Evolutionary conservation across 2,797 vertebrate species (phyloP).

Genomic region (Oceanodroma leucorhoa): DNA sequence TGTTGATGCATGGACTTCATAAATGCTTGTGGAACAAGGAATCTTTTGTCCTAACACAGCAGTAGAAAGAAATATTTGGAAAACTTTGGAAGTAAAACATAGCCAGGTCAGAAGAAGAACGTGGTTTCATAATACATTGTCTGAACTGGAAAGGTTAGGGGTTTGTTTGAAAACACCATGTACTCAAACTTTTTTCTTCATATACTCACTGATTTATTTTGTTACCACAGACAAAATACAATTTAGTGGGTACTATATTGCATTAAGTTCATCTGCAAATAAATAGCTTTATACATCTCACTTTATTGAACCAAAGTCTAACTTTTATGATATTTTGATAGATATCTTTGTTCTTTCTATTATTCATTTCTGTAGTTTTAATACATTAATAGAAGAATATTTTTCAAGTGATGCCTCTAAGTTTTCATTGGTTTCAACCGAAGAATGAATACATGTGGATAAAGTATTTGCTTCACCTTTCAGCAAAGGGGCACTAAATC

Average conservation of each 20-base stretch:
- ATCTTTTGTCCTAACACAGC: neutral
- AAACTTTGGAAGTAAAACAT: neutral
- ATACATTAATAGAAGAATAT: neutral
- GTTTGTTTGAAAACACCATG: neutral
- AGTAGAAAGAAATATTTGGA: neutral
- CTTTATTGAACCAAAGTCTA: neutral
- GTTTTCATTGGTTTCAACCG: neutral
- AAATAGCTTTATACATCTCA: neutral
- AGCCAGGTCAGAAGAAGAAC: neutral
- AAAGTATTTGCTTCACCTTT: neutral
- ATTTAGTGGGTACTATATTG: neutral
- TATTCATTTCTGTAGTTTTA: neutral
- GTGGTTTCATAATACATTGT: neutral
- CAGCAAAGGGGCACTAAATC: neutral
- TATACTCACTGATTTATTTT: neutral
- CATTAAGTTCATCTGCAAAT: neutral
- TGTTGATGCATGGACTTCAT: neutral
- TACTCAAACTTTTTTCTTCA: neutral
- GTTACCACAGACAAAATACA: neutral
- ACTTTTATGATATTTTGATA: neutral
- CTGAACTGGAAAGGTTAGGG: neutral
- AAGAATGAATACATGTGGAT: neutral
- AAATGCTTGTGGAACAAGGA: neutral
- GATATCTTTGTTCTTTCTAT: neutral
- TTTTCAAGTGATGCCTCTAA: neutral